Conservation (phyloP, 2,888 invertebrate genomes). For the Thymelicus lineola region DNA sequence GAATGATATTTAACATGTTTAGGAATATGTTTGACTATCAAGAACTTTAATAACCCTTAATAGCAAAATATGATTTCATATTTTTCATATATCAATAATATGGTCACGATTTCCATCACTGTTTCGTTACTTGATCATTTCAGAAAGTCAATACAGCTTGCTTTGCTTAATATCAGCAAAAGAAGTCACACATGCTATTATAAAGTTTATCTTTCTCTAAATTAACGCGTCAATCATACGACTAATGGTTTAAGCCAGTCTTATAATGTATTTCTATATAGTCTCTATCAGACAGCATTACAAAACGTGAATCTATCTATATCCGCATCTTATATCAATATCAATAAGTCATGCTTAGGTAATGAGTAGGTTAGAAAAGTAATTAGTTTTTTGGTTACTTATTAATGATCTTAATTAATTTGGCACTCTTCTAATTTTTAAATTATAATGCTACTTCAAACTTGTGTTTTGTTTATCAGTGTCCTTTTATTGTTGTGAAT, state of each 20-base stretch:
- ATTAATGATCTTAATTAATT: neutral
- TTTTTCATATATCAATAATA: neutral
- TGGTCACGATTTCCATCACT: neutral
- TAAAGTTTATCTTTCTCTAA: slow-evolving; percentile 10
- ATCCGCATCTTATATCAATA: neutral
- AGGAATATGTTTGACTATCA: neutral
- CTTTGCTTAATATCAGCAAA: slow-evolving; percentile 11
- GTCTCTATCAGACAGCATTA: slow-evolving; percentile 21
- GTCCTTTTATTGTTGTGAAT: neutral
- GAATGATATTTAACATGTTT: neutral
- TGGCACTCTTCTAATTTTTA: neutral
- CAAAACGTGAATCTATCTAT: slow-evolving; percentile 13
- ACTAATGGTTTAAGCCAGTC: slow-evolving; percentile 28
- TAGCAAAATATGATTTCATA: neutral
- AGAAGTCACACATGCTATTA: slow-evolving; percentile 26
- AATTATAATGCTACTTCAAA: neutral
- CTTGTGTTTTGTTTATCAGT: neutral
- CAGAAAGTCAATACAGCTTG: slow-evolving; percentile 5
- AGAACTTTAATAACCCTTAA: neutral
- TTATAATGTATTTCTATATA: slow-evolving; percentile 6
- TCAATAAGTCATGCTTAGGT: slow-evolving; percentile 19
- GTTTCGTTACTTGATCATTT: slow-evolving; percentile 10
- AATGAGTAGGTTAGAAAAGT: neutral
- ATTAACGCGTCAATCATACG: slow-evolving; percentile 1
- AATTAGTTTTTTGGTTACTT: neutral